Base-by-base conservation (phyloP, 2,113 vertebrate species). In the Cephalopterus ornatus region DNA sequence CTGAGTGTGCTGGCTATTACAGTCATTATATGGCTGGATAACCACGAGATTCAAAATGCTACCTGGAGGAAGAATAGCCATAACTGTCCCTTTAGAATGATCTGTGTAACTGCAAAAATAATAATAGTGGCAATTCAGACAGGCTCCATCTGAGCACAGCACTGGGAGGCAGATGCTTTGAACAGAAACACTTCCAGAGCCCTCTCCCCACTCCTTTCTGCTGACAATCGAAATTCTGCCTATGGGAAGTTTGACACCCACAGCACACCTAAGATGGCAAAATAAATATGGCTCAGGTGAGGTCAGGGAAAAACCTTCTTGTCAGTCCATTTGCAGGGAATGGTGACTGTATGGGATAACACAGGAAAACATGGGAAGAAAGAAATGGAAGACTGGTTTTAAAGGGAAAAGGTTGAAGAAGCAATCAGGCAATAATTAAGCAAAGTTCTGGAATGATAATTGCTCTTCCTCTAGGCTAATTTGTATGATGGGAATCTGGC, bases 381-480 rank as follows among this genome's bases (percentile, higher is more conserved):
- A 92, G 52, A 75, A 83, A 62, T 14, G 9, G 52, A 87, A 85
- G 62, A 78, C 49, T 35, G 15, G 42, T 61, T 94, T 91, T 70
- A 62, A 79, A 85, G 49, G 35, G 41, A 85, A 73, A 89, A 91
- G 41, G 22, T 65, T 95, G 91, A 91, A 87, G 84, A 89, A 85
- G 89, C 41, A 93, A 94, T 93, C 70, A 94, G 37, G 32, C 32
- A 85, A 70, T 79, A 92, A 94, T 87, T 92, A 92, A 91, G 30
- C 39, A 63, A 84, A 50, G 41, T 71, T 86, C 72, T 49, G 7
- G 47, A 14, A 89, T 79, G 75, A 49, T 81, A 95, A 96, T 65
- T 96, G 62, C 77, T 73, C 89, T 79, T 95, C 87, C 93, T 97
- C 74, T 82, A 73, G 61, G 58, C 74, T 91, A 75, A 93, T 95